These are phyloP conservation scores for Psephotus haematonotus DNA, from an alignment of 2,113 vertebrate genomes.

Conservation along the genomic window DNA sequence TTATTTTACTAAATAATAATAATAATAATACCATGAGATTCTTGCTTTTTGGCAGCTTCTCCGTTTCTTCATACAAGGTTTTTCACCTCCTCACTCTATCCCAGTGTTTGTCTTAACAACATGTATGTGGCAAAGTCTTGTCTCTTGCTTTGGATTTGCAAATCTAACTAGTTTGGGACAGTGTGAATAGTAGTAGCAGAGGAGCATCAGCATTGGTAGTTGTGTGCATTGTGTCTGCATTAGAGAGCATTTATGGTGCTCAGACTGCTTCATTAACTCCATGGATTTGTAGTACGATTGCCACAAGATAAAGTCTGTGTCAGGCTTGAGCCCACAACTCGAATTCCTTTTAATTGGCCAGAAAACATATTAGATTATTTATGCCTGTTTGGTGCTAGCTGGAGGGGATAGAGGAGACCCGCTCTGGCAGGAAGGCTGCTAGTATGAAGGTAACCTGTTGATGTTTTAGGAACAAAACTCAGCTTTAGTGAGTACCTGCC, in stretches of 20 bases:
- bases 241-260: not conserved
- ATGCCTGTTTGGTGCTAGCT: not conserved
- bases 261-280: not conserved
- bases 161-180: not conserved
- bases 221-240: rapidly evolving
- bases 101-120: not conserved
- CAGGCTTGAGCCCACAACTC: not conserved
- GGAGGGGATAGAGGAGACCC: not conserved
- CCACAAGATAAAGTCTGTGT: not conserved
- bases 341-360: not conserved
- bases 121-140: not conserved
- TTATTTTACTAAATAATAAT: not conserved
- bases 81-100: not conserved
- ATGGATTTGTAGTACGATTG: not conserved
- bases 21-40: not conserved
- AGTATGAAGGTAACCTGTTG: not conserved
- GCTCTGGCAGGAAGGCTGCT: not conserved
- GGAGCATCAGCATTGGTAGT: not conserved
- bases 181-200: not conserved
- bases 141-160: not conserved
- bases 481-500: not conserved
- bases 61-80: not conserved
- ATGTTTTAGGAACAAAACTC: not conserved
- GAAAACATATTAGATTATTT: not conserved
- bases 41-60: not conserved